Base-by-base conservation (phyloP, 1,140 invertebrate species). In the Chymomyza costata region DNA sequence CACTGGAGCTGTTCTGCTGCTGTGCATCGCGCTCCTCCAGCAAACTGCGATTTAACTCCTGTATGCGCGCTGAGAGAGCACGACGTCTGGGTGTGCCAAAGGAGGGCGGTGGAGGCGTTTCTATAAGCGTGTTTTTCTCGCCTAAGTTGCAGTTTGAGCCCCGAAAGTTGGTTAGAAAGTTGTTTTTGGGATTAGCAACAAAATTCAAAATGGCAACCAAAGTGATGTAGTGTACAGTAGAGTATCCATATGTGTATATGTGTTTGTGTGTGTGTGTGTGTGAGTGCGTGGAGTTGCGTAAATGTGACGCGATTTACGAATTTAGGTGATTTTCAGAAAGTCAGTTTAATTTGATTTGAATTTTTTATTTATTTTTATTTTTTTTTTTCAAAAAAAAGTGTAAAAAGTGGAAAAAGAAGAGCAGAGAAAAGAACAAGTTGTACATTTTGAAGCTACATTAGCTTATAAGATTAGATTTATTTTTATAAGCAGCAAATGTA, bases 41-140 rank as follows among this genome's bases (percentile, higher is more conserved):
- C 39, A 85, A 31, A 48, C 83, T 85, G 51, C 81, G 81, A 46
- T 85, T 85, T 6, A 85, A 61, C 58, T 85, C 83, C 63, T 85
- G 81, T 17, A 85, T 85, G 28, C 83, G 61, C 17, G 83, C 83
- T 1, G 83, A 85, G n/a, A 85, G 47, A 1, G 83, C 83, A 1
- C 83, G 76, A 1, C 83, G 67, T 10, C 83, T 74, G 6, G 83
- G 83, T 30, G 83, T 85, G 41, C 83, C 81, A 41, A 84, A 85
- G 1, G 83, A 83, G 46, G 83, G 83, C 60, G 57, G 61, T 14
- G 83, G 80, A 18, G 80, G 83, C 37, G 83, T 64, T 55, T 85
- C 83, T 55, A 85, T 85, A 41, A 85, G 49, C 6, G 81, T 85
- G 50, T 85, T 85, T 61, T 85, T 85, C 43, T 85, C 83, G 60